phyloP scores from a whole-genome alignment of 2,888 invertebrate species.

The Oscheius sp. region DNA sequence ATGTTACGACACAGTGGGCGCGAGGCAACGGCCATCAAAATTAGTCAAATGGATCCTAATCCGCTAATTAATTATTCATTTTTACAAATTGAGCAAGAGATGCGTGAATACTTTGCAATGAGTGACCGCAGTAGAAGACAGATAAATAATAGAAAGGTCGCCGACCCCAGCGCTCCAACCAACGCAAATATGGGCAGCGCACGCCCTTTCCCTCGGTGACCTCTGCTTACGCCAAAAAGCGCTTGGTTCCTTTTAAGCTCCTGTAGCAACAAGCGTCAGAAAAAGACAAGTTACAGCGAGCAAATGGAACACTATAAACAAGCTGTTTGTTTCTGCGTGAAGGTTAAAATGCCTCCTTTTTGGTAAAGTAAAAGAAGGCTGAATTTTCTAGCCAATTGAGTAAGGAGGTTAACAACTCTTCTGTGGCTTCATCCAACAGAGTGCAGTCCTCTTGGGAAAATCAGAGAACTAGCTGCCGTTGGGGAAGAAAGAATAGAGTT shows the following conservation, averaged over 20 bases:
- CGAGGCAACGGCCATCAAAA: constrained; percentile 7
- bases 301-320: constrained; percentile 18
- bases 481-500: background rate
- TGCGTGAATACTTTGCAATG: constrained; percentile 24
- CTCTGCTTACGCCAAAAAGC: constrained; percentile 25
- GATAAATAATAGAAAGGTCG: constrained; percentile 31
- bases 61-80: constrained; percentile 1
- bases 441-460: background rate
- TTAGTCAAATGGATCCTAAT: background rate
- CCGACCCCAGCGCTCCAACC: constrained; percentile 22
- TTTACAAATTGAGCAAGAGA: background rate
- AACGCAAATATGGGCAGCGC: constrained; percentile 24
- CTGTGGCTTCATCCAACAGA: background rate
- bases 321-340: background rate
- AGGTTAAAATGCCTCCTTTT: background rate
- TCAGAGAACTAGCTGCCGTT: background rate
- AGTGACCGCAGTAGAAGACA: constrained; percentile 30
- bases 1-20: constrained; percentile 17
- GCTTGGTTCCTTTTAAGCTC: constrained; percentile 4
- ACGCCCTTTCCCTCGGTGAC: constrained; percentile 26
- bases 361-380: background rate
- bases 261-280: constrained; percentile 5
- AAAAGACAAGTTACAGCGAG: constrained; percentile 19
- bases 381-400: no score
- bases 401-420: background rate